Base-by-base conservation (phyloP, 2,113 vertebrate species). In the Pluvialis apricaria region DNA sequence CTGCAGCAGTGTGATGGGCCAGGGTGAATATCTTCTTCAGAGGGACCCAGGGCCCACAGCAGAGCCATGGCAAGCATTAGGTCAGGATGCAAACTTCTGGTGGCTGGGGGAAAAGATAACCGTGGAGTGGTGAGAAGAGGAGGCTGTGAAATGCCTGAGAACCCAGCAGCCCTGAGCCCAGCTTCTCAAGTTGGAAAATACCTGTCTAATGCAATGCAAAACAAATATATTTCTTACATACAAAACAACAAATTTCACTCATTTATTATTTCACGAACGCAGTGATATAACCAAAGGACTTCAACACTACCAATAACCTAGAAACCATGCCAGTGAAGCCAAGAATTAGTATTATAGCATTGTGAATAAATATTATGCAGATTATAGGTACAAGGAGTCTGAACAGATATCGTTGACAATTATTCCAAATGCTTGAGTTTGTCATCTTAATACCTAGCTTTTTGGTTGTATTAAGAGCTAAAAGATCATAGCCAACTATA, bases 41-140 rank as follows among this genome's bases (percentile, higher is more conserved):
- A 51, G 21, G 31, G 5, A 34, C 5, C 15, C 1, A 1, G 72
- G 22, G 42, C 29, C 5, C 42, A 19, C 1, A 2, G 29, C 11
- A 66, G 9, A 60, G 6, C 10, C 29, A 42, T 12, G 40, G 20
- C 13, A 62, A 55, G 8, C 26, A 4, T 24, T 49, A 71, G 14
- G 22, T 58, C 32, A 73, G 64, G 26, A 36, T 24, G 22, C 10
- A 79, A 19, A 70, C 19, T 61, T 7, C 45, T 34, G 10, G 5
- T 4, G 4, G 0, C 3, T 40, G 13, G 18, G 28, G 13, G 7
- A 31, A 40, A 40, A 45, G 10, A 20, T 13, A 8, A 32, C 11
- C 25, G 16, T 5, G 8, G 11, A 2, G 1, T 22, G 6, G 4
- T n/a, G 16, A 75, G 31, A 68, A n/a, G 13, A 51, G 16, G 40